Evolutionary conservation across 2,888 invertebrate species (phyloP), one percentile per base, ranked within the genome.

Genomic region (Criorhina ranunculi): DNA sequence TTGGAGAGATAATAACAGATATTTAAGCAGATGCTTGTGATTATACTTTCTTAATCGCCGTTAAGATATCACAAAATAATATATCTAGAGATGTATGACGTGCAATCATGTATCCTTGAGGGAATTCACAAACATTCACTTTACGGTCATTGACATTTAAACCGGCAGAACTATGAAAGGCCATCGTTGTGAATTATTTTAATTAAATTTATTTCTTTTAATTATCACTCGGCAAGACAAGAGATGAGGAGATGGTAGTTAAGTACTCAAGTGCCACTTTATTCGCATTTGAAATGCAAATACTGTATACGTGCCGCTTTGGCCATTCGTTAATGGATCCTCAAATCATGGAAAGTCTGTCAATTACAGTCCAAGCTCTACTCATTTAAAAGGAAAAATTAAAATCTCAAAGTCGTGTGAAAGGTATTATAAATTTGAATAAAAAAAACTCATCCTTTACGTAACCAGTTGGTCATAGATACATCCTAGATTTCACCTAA

Each of bases 261-360:
- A 24, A 24, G 24, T 53, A 24, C n/a, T 67, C 40, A 67, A 67
- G 69, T 55, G 19, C 19, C 19, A 24, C 24, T 53, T 51, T 31
- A 15, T 40, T 51, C 17, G 40, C 37, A 49, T 51, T 53, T 55
- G 8, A 67, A 55, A 67, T 40, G 51, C 51, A 66, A 66, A 51
- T 40, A 29, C 24, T 8, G 12, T 7, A 7, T 37, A 17, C 33
- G 24, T 35, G 35, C 55, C 55, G 19, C n/a, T 9, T 1, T 9
- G 37, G 37, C 37, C 24, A 31, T n/a, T 37, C 9, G 59, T 69
- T 67, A 53, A 59, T 76, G 76, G 24, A 66, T 44, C 64, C 64
- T 55, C 5, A 37, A 15, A 35, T 17, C 9, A 40, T 59, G n/a
- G 12, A 33, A 11, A 51, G 51, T 66, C 37, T 4, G 12, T 7